Conservation (phyloP, 92 coral and sea anemone species). For the Epizoanthus scotinus region DNA sequence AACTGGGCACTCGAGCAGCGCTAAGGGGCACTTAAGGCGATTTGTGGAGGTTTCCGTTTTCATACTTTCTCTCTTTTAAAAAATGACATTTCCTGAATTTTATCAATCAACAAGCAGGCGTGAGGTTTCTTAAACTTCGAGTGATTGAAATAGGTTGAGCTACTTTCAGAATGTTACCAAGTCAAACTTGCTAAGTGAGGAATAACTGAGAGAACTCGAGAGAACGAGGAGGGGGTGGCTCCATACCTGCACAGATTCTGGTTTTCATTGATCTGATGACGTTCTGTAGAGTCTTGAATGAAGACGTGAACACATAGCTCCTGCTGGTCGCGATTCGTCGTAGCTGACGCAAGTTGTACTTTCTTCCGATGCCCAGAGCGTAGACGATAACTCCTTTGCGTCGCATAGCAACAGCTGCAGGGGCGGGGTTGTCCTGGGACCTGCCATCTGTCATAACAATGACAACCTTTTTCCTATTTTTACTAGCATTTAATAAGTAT, state of each 20-base stretch:
- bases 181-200: no score
- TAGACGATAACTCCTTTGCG: conserved; percentile 39
- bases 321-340: conserved; percentile 25
- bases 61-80: no score
- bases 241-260: conserved; percentile 24
- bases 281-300: conserved; percentile 38
- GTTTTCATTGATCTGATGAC: conserved; percentile 4
- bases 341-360: conserved; percentile 30
- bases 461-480: conserved; percentile 42
- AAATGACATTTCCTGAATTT: no score
- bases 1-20: no score
- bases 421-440: conserved; percentile 51
- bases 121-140: no score
- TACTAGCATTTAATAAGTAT: conserved; percentile 40
- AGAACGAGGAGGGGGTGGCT: no score
- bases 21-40: no score
- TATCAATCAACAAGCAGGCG: no score
- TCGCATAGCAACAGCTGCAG: conserved; percentile 47
- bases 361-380: conserved; percentile 49
- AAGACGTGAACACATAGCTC: conserved; percentile 26
- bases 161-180: no score
- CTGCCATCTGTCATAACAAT: conserved; percentile 61
- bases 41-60: no score
- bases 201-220: no score
- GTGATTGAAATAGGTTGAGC: no score